Base-by-base conservation (phyloP, 2,797 vertebrate species). In the Momotus momota region DNA sequence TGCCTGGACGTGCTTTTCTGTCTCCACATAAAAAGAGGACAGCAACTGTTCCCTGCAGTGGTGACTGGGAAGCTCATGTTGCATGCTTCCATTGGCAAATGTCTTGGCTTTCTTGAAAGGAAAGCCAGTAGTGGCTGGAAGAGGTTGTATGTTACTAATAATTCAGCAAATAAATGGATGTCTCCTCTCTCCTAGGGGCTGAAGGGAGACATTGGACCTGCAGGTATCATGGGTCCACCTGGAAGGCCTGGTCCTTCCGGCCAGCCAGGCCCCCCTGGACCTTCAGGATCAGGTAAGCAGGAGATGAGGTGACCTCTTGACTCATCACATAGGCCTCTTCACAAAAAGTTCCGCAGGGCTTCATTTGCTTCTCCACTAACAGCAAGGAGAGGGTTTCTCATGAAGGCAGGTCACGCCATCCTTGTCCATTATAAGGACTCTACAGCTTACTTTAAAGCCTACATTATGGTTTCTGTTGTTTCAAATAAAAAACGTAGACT, bases 191-290 rank as follows among this genome's bases (percentile, higher is more conserved):
- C 14, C 31, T 87, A 99, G 99, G 99, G 99, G 60, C 94, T 97
- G 77, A 99, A 99, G 96, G 99, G 99, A 93, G 99, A 99, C 58
- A 66, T 71, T 4, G 99, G 99, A 91, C 96, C 96, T 7, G 73
- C 97, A 0, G 99, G 99, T 91, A 93, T 98, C 33, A 98, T 98
- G 96, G 99, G 99, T 93, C 99, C 99, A 20, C 98, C 98, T 51
- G 99, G 99, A 40, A 99, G 98, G 46, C 99, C 99, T 79, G 99
- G 99, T 69, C 85, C 98, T 84, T 97, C 98, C 40, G 99, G 99
- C 52, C 99, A 98, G 88, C 99, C 99, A 0, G 99, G 99, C 25
- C 99, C 98, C 78, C 99, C 99, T 51, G 99, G 99, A 88, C 96
- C 98, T 21, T 98, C 98, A 41, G 98, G 98, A 54, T 97, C 98